Evolutionary conservation across 2,113 vertebrate species (phyloP).

Genomic region (Irena cyanogastra): DNA sequence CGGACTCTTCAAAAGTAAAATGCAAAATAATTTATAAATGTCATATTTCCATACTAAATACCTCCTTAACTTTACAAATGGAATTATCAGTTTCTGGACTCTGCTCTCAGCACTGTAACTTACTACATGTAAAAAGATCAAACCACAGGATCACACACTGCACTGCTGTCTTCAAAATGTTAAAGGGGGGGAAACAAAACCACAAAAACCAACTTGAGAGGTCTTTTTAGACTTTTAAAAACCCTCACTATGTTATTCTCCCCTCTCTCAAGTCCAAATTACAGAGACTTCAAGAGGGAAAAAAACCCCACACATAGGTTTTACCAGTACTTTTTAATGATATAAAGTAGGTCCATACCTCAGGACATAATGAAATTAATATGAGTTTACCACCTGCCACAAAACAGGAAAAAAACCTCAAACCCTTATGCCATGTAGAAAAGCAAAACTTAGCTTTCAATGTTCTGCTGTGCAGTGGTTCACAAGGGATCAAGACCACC

Average conservation of each 20-base stretch:
- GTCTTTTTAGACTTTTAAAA: background rate
- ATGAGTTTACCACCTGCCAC: background rate
- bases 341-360: background rate
- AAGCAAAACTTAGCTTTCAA: fast-evolving
- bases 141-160: background rate
- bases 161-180: background rate
- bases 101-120: background rate
- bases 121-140: background rate
- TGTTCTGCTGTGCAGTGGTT: background rate
- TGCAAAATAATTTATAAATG: background rate
- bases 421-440: background rate
- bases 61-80: background rate
- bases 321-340: background rate
- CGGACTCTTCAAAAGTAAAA: background rate
- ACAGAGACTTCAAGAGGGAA: background rate
- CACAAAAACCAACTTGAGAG: background rate
- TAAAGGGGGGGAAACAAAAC: background rate
- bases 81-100: background rate
- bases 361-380: background rate
- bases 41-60: background rate
- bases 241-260: background rate
- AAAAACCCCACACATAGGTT: background rate
- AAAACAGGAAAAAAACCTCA: background rate
- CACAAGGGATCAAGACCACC: background rate
- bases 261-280: background rate